A percentile compares a stretch with the other conserved stretches of the same genome.
Conservation (phyloP, 2,113 vertebrate genomes). For the Marcusenius ussheri region DNA sequence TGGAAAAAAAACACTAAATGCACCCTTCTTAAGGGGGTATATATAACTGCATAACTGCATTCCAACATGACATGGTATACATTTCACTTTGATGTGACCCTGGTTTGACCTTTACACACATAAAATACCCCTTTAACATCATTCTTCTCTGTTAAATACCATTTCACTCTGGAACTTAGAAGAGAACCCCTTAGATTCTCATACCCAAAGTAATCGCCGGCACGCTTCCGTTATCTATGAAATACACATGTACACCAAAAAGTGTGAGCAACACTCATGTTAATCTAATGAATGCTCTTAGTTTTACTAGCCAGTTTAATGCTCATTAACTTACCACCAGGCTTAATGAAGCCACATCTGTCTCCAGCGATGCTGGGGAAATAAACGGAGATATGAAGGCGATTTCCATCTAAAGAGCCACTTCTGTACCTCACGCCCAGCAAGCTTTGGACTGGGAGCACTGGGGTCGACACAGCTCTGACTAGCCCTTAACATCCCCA, state of each 20-base stretch:
- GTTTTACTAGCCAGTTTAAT: constrained; percentile 93
- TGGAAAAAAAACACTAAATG: constrained; percentile 29
- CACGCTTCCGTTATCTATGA: constrained; percentile 52
- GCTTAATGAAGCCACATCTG: constrained; percentile 99
- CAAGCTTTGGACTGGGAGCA: constrained; percentile 71
- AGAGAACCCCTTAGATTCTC: constrained; percentile 55
- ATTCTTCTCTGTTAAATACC: not conserved
- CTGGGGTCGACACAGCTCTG: constrained; percentile 83
- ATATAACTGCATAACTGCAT: constrained; percentile 41
- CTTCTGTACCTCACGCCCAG: constrained; percentile 88
- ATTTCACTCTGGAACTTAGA: constrained; percentile 12
- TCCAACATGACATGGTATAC: constrained; percentile 33
- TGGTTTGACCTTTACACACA: constrained; percentile 37
- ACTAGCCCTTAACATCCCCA: constrained; percentile 61
- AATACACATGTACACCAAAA: constrained; percentile 42
- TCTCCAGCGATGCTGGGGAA: constrained; percentile 99
- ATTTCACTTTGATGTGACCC: constrained; percentile 38
- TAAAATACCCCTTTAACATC: constrained; percentile 40
- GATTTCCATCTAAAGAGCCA: constrained; percentile 98
- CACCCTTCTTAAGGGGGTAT: constrained; percentile 26
- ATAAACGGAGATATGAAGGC: constrained; percentile 99
- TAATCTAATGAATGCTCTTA: constrained; percentile 60
- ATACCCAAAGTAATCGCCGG: constrained; percentile 58
- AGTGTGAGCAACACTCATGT: constrained; percentile 50
- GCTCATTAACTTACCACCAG: constrained; percentile 99